Percentiles rank a stretch among this genome's conserved stretches.
Evolutionary conservation across 2,797 vertebrate genomes (phyloP).

Genomic region (Podargus strigoides): DNA sequence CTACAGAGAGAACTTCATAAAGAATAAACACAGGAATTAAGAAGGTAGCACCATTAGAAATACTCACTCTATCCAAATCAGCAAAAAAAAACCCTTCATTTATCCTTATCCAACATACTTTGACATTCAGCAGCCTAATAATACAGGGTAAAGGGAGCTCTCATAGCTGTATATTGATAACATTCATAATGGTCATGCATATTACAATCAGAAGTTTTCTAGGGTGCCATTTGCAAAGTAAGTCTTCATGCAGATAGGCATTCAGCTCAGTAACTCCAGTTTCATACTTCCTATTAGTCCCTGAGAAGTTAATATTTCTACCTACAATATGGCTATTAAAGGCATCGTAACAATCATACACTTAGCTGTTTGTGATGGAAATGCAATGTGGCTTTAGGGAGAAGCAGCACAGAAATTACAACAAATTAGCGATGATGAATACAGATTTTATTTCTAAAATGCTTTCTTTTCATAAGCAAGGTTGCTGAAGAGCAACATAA

Average conservation of each 20-base stretch:
- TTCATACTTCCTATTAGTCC: conserved; percentile 45
- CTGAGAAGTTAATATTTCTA: conserved; percentile 59
- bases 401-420: conserved; percentile 9
- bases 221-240: conserved; percentile 5
- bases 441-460: not conserved
- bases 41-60: conserved; percentile 36
- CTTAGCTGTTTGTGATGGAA: conserved; percentile 8
- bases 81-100: not conserved
- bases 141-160: not conserved
- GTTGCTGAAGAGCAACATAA: not conserved
- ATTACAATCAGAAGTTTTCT: conserved; percentile 52
- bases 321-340: conserved; percentile 62
- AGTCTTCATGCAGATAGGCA: conserved; percentile 43
- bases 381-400: not conserved
- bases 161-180: not conserved
- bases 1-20: not conserved
- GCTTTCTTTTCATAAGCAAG: not conserved
- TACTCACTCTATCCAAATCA: not conserved
- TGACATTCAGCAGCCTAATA: conserved; percentile 21
- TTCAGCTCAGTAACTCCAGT: conserved; percentile 36
- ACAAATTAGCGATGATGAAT: conserved; percentile 15
- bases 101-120: not conserved
- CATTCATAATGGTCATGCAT: conserved; percentile 63
- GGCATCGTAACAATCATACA: conserved; percentile 20
- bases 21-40: not conserved